Conservation (phyloP, 2,888 invertebrate species). For the Drosophila peninsularis region DNA sequence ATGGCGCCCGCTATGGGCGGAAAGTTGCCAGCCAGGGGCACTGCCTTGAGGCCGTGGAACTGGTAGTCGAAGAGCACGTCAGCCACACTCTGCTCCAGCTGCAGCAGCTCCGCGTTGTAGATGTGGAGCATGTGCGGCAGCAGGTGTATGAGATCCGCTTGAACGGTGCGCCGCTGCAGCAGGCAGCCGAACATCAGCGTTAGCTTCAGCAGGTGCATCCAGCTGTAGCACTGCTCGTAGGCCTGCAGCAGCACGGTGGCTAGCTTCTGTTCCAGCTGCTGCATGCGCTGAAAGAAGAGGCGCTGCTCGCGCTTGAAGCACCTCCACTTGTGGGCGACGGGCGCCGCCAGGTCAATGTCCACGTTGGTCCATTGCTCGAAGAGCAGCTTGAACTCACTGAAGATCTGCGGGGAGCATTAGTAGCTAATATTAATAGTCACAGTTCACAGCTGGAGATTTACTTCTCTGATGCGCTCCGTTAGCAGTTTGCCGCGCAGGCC, state of each 20-base stretch:
- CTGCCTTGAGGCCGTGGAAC: conserved; percentile 52
- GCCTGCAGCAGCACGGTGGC: conserved; percentile 87
- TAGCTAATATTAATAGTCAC: no score
- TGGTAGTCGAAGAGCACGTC: conserved; percentile 72
- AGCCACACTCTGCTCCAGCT: conserved; percentile 72
- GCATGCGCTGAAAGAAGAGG: conserved; percentile 84
- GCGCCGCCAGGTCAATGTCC: conserved; percentile 78
- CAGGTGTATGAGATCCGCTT: conserved; percentile 86
- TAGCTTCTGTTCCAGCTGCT: conserved; percentile 86
- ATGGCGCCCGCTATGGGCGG: conserved; percentile 89
- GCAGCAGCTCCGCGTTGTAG: conserved; percentile 82
- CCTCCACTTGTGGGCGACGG: conserved; percentile 66
- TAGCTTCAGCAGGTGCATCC: conserved; percentile 86
- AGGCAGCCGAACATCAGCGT: conserved; percentile 86
- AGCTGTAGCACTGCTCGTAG: conserved; percentile 87
- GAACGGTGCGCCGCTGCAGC: conserved; percentile 86
- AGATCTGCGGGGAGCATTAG: conserved; percentile 60
- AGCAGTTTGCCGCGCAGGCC: conserved; percentile 81
- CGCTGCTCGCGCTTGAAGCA: conserved; percentile 86
- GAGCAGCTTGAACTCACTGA: conserved; percentile 79
- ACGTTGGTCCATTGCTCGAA: conserved; percentile 82
- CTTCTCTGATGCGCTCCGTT: conserved; percentile 79
- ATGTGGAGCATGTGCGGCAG: conserved; percentile 85
- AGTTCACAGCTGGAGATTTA: conserved; percentile 28
- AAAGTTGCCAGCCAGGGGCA: conserved; percentile 86